Conservation (phyloP, 2,888 invertebrate genomes). For the Cephus rjabovi region DNA sequence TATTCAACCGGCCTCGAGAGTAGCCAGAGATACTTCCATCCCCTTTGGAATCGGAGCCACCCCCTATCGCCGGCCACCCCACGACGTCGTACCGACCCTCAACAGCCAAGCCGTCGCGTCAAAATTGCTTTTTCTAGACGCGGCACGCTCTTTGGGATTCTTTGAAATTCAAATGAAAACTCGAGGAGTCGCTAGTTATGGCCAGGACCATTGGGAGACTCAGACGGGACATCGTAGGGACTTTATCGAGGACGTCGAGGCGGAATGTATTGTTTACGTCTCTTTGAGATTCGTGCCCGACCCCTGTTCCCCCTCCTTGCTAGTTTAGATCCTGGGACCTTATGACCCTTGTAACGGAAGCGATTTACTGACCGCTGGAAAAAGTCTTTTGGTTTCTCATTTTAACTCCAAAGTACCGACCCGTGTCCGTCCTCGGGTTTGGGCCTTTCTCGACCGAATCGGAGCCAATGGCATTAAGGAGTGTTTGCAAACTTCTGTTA, state of each 20-base stretch:
- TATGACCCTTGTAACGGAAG: background rate
- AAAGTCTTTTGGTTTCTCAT: background rate
- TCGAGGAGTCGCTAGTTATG: background rate
- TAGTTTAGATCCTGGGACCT: background rate
- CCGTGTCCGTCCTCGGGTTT: background rate
- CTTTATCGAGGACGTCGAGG: background rate
- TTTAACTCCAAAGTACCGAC: background rate
- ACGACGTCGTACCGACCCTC: background rate
- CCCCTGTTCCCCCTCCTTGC: background rate
- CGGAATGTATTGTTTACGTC: background rate
- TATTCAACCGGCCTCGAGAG: background rate
- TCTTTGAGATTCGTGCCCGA: background rate
- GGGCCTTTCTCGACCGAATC: background rate
- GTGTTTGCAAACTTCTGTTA: conserved; percentile 47
- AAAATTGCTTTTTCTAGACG: background rate
- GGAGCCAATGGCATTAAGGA: background rate
- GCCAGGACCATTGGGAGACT: background rate
- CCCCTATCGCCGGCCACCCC: background rate
- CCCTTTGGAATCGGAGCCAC: background rate
- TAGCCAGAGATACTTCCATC: background rate
- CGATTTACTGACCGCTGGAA: background rate
- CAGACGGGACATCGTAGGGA: background rate
- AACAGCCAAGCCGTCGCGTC: background rate
- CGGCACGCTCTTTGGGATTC: background rate
- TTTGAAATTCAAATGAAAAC: conserved; percentile 6